phyloP scores from a whole-genome alignment of 2,888 invertebrate genomes.

The Ormyrus pomaceus region DNA sequence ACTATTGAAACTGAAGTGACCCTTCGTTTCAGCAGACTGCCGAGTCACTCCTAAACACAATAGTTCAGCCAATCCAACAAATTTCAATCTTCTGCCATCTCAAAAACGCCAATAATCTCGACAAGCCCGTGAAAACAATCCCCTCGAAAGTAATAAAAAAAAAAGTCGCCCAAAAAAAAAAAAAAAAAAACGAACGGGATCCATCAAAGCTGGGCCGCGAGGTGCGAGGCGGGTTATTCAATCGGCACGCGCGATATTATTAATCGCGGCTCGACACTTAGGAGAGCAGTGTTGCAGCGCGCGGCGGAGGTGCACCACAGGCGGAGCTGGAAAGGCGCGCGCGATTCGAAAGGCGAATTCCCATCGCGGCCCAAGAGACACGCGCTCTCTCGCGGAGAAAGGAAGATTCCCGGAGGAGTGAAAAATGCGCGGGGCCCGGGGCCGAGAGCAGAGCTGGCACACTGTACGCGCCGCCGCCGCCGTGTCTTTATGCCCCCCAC shows the following conservation, averaged over 20 bases:
- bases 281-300: background rate
- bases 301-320: background rate
- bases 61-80: no score
- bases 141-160: background rate
- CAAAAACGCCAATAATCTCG: no score
- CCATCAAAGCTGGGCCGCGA: background rate
- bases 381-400: conserved; percentile 59
- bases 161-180: background rate
- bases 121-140: no score
- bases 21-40: no score
- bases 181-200: background rate
- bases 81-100: no score
- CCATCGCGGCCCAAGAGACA: conserved; percentile 38
- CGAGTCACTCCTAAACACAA: no score
- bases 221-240: conserved; percentile 28
- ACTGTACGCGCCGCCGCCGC: no score
- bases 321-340: conserved; percentile 19
- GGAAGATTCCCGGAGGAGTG: conserved; percentile 65
- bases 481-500: background rate
- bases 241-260: conserved; percentile 48
- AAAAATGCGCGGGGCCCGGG: conserved; percentile 50
- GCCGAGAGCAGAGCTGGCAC: no score
- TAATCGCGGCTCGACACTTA: conserved; percentile 29
- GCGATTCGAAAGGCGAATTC: conserved; percentile 61
- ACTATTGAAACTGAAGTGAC: no score